phyloP scores from a whole-genome alignment of 2,113 vertebrate species.

The Chaetops frenatus region DNA sequence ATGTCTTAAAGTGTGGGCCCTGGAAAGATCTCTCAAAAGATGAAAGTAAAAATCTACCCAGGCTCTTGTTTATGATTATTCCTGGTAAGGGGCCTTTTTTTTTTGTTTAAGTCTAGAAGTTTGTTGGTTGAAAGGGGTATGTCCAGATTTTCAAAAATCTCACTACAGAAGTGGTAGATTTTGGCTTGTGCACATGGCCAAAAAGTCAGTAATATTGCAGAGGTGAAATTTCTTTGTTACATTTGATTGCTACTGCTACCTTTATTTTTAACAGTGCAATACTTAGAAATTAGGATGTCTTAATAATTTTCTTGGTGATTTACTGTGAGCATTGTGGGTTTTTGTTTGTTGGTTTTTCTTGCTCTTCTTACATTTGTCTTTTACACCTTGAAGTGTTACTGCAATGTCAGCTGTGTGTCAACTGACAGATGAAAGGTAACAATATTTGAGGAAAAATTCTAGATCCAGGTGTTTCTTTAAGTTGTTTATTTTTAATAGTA shows the following conservation, averaged over 20 bases:
- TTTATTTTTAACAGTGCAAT: background rate
- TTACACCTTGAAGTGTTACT: background rate
- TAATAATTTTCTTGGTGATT: background rate
- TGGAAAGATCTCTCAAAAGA: slow-evolving; percentile 68
- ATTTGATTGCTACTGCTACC: background rate
- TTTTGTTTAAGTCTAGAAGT: background rate
- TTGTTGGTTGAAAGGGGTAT: background rate
- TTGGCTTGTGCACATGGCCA: fast-evolving
- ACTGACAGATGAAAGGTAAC: background rate
- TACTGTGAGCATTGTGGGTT: background rate
- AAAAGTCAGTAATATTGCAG: background rate
- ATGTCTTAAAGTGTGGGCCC: slow-evolving; percentile 75
- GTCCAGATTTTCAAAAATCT: background rate
- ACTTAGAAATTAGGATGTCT: background rate
- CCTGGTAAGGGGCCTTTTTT: slow-evolving; percentile 64
- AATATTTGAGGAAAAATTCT: background rate
- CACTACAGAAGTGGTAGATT: background rate
- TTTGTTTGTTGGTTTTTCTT: background rate
- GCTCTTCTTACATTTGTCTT: background rate
- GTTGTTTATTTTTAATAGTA: background rate
- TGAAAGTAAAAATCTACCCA: slow-evolving; percentile 53
- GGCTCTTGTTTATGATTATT: slow-evolving; percentile 73
- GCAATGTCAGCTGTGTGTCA: background rate
- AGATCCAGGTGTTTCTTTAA: background rate
- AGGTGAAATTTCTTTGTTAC: background rate